phyloP scores from a whole-genome alignment of 2,888 invertebrate genomes.

The Leptinotarsa tumamoca region DNA sequence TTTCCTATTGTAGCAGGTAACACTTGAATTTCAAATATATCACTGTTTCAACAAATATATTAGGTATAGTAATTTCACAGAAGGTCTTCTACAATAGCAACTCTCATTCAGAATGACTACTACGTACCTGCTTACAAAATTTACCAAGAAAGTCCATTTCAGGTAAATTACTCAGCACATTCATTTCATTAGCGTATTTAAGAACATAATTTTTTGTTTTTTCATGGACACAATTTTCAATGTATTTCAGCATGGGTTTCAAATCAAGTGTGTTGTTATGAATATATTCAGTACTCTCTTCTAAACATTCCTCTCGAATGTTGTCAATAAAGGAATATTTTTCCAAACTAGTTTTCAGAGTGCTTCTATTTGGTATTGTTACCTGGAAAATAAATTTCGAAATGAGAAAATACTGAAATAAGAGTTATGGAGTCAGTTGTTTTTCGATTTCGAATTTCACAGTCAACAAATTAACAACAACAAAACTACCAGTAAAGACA shows the following conservation, averaged over 20 bases:
- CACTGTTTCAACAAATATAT: too few relatives aligned
- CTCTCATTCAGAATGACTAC: background rate
- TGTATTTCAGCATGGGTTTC: constrained; percentile 9
- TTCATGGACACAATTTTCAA: constrained; percentile 20
- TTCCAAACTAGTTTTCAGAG: constrained; percentile 32
- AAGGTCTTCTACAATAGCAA: too few relatives aligned
- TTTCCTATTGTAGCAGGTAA: too few relatives aligned
- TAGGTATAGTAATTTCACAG: too few relatives aligned
- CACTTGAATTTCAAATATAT: too few relatives aligned
- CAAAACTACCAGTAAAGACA: too few relatives aligned
- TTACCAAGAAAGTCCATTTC: constrained; percentile 14
- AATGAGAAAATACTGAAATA: background rate
- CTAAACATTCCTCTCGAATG: constrained; percentile 28
- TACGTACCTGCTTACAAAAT: background rate
- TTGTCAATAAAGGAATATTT: constrained; percentile 35
- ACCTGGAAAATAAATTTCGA: constrained; percentile 24
- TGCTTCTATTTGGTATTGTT: constrained; percentile 22
- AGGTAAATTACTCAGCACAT: constrained; percentile 5
- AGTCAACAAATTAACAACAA: too few relatives aligned
- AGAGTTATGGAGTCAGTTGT: too few relatives aligned
- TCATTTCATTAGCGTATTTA: constrained; percentile 30
- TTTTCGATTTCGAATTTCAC: too few relatives aligned
- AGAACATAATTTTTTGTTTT: constrained; percentile 21
- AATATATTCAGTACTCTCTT: constrained; percentile 11
- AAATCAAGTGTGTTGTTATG: constrained; percentile 17